Evolutionary conservation across 2,797 vertebrate species (phyloP).

Genomic region (Trematomus bernacchii): DNA sequence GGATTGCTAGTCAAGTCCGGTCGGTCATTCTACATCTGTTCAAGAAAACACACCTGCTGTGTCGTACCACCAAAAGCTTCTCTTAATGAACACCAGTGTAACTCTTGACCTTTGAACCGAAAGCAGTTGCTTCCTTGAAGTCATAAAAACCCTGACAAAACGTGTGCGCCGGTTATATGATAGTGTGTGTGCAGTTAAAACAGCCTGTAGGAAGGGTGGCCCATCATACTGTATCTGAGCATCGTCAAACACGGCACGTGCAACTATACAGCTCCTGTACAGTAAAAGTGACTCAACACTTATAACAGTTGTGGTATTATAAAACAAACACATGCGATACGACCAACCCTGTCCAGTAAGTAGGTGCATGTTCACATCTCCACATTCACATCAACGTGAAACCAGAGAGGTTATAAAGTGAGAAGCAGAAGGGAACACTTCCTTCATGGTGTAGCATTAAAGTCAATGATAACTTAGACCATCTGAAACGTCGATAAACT

Average conservation of each 20-base stretch:
- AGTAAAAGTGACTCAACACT: not conserved
- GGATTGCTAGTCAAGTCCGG: not conserved
- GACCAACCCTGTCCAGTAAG: constrained; percentile 22
- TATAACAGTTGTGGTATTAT: not conserved
- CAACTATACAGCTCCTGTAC: rapidly evolving
- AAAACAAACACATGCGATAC: not conserved
- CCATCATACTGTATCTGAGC: not conserved
- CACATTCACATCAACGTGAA: constrained; percentile 12
- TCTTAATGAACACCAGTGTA: constrained; percentile 12
- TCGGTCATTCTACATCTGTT: constrained; percentile 20
- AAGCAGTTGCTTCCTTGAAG: constrained; percentile 6
- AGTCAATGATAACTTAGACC: constrained; percentile 26
- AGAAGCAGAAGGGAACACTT: constrained; percentile 19
- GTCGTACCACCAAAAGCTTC: not conserved
- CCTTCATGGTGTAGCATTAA: not conserved
- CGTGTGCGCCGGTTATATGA: not conserved
- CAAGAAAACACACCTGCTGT: constrained; percentile 45
- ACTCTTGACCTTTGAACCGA: constrained; percentile 56
- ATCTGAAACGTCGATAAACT: not conserved
- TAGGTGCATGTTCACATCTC: constrained; percentile 24
- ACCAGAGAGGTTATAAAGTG: not conserved
- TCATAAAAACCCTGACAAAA: too few relatives aligned
- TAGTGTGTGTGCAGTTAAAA: constrained; percentile 9
- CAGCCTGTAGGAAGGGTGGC: not conserved
- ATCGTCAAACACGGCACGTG: not conserved